These are phyloP conservation scores for Mormyrops attenuatus DNA, from an alignment of 2,797 vertebrate genomes.

Conservation along the genomic window DNA sequence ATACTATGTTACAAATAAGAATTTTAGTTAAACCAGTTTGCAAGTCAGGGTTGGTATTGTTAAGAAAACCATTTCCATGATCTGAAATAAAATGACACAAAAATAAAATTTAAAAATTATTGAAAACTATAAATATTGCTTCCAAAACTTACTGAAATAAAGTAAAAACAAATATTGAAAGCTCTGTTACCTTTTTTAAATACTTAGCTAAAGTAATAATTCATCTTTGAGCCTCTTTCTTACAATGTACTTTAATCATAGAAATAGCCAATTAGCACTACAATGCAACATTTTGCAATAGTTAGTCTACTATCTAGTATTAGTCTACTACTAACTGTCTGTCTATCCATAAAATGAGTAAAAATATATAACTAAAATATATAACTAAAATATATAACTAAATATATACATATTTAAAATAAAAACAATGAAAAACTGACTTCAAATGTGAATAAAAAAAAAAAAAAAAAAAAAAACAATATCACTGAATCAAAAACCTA, in stretches of 20 bases:
- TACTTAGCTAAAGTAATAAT: background rate
- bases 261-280: background rate
- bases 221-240: background rate
- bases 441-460: background rate
- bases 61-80: background rate
- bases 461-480: background rate
- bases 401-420: background rate
- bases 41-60: background rate
- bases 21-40: background rate
- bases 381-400: background rate
- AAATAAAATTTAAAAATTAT: background rate
- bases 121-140: background rate
- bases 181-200: background rate
- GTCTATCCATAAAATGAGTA: background rate
- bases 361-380: background rate
- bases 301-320: background rate
- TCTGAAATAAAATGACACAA: background rate
- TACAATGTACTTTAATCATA: background rate
- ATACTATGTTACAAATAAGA: background rate
- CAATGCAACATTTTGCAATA: background rate
- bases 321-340: background rate
- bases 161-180: background rate
- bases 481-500: background rate
- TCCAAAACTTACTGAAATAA: background rate
- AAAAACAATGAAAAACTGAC: background rate